A percentile compares a stretch with the other conserved stretches of the same genome.
Evolutionary conservation across 2,113 vertebrate genomes (phyloP).

Genomic region (Brachypodius melanocephalos): DNA sequence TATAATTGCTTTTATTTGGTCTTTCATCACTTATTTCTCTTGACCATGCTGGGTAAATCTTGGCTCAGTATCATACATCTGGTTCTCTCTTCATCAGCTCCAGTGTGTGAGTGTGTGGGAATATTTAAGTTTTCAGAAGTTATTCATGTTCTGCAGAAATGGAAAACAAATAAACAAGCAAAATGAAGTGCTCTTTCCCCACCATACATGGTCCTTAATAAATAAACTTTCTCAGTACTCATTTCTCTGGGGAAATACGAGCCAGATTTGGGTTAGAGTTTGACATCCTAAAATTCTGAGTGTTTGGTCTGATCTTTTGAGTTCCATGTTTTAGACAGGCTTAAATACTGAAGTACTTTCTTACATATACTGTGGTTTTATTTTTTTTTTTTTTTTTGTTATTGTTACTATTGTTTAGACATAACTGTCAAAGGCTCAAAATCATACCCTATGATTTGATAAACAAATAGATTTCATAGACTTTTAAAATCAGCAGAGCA

Average conservation of each 20-base stretch:
- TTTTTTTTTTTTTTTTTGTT: not conserved
- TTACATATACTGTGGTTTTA: not conserved
- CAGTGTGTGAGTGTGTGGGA: conserved; percentile 18
- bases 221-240: not conserved
- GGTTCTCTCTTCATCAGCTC: conserved; percentile 40
- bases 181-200: not conserved
- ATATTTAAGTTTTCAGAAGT: conserved; percentile 13
- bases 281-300: not conserved
- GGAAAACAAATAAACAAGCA: conserved; percentile 43
- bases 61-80: conserved; percentile 42
- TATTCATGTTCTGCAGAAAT: conserved; percentile 3
- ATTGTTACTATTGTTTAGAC: not conserved
- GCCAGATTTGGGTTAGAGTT: not conserved
- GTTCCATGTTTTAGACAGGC: not conserved
- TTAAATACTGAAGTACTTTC: not conserved
- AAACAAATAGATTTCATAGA: not conserved
- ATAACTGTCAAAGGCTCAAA: not conserved
- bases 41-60: not conserved
- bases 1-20: not conserved
- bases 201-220: not conserved
- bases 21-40: not conserved
- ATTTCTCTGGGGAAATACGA: not conserved
- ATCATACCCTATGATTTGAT: not conserved
- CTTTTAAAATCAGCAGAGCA: not conserved
- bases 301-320: not conserved